Base-by-base conservation (phyloP, 1,140 invertebrate genomes). In the Lamellibrachia luymesi region DNA sequence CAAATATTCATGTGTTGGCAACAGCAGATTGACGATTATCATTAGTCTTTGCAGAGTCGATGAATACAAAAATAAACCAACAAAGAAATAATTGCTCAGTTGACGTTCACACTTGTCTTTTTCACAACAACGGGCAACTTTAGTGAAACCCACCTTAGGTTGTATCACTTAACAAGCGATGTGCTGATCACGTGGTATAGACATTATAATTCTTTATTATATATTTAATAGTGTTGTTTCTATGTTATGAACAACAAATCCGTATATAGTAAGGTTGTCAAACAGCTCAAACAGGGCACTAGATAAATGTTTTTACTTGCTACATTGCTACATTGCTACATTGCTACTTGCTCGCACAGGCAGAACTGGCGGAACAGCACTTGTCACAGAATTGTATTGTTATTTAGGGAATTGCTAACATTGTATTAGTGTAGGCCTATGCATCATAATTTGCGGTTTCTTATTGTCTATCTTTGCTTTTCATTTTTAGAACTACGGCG, bases 351-450 rank as follows among this genome's bases (percentile, higher is more conserved):
- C 38, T 38, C 38, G 38, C 38, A 38, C 38, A 38, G 38, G 38
- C 38, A 38, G 38, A 38, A 38, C 38, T 38, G 2, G 64, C 64
- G 64, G 13, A 80, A 80, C 64, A 17, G 64, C 64, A 80, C 64
- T 80, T 80, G 64, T 80, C 64, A 80, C 64, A 80, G 64, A 80
- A 80, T 80, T 80, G 64, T 80, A 80, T 80, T 80, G 64, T 80
- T 22, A 80, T 17, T 6, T 80, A 80, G 64, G 64, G 25, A 80
- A 80, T 80, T 80, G 64, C 38, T 38, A 38, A 38, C 38, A 38
- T 80, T 80, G 13, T 80, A 0, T 2, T 80, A 80, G 13, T 2
- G 17, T 80, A 80, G 64, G 25, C 64, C 2, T 80, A 80, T 22
- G 13, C 64, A 80, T 17, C 13, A 10, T 80, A 80, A 80, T 22